Evolutionary conservation across 1,140 invertebrate species (phyloP).

Genomic region (Gryllus bimaculatus): DNA sequence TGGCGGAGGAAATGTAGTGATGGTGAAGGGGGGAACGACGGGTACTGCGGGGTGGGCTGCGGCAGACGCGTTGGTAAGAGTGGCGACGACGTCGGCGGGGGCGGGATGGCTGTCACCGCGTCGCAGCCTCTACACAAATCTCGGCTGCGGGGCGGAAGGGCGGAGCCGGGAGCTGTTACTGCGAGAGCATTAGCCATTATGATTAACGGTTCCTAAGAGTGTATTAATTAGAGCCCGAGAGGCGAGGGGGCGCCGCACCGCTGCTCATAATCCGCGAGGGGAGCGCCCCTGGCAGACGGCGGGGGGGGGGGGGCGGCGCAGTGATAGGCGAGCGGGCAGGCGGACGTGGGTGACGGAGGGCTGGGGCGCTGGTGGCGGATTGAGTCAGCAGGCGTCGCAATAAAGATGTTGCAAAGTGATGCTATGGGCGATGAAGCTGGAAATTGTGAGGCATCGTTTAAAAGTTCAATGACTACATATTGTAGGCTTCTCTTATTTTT

Average conservation of each 20-base stretch:
- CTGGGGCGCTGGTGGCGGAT: background rate
- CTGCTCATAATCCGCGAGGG: background rate
- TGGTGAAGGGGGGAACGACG: too few species aligned
- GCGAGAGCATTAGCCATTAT: slow-evolving; percentile 1
- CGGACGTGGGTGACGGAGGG: background rate
- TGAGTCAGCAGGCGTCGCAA: too few species aligned
- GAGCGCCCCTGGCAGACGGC: background rate
- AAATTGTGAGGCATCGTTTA: too few species aligned
- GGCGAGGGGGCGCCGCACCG: too few species aligned
- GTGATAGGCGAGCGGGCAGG: background rate
- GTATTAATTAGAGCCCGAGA: background rate
- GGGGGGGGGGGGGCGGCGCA: too few species aligned
- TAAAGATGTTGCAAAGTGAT: too few species aligned
- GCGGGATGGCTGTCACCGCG: background rate
- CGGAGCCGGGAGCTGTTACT: background rate
- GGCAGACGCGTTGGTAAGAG: too few species aligned
- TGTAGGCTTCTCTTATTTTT: too few species aligned
- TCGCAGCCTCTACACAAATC: background rate
- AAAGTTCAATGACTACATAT: too few species aligned
- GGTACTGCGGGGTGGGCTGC: too few species aligned
- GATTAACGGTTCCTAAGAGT: background rate
- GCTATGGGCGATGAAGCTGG: too few species aligned
- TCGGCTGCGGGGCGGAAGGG: background rate
- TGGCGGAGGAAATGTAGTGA: too few species aligned
- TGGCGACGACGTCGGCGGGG: background rate